These are phyloP conservation scores for Halcyon smyrnensis DNA, from an alignment of 2,797 vertebrate species.

Conservation along the genomic window DNA sequence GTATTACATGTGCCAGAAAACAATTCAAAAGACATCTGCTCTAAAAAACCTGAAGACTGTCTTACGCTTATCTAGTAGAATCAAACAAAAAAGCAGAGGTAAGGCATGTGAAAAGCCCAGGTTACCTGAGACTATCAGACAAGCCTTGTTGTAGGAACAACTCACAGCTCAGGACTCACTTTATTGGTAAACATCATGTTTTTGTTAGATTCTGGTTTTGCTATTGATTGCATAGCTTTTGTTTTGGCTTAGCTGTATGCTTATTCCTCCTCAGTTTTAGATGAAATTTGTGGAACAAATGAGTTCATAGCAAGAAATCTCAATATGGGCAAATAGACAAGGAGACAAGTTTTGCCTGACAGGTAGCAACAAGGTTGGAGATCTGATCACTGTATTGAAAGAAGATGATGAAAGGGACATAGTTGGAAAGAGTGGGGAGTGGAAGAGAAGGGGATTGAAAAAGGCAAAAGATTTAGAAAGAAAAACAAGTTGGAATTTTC, in stretches of 20 bases:
- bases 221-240: not conserved
- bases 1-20: not conserved
- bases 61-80: not conserved
- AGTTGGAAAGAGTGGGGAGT: not conserved
- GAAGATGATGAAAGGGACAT: not conserved
- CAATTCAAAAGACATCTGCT: not conserved
- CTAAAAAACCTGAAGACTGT: not conserved
- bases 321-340: not conserved
- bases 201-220: not conserved
- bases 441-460: not conserved
- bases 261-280: not conserved
- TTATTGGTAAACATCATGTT: not conserved
- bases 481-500: not conserved
- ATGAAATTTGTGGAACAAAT: not conserved
- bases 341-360: not conserved
- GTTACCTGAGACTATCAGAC: not conserved
- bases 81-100: accelerated
- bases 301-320: not conserved
- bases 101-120: not conserved
- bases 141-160: not conserved
- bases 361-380: not conserved
- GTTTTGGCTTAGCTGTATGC: not conserved
- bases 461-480: not conserved
- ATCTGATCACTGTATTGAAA: not conserved
- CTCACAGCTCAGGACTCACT: not conserved